A percentile compares a stretch with the other conserved stretches of the same genome.
These are phyloP conservation scores for Arctocebus calabarensis DNA, from an alignment of 2,797 vertebrate species.

Conservation along the genomic window DNA sequence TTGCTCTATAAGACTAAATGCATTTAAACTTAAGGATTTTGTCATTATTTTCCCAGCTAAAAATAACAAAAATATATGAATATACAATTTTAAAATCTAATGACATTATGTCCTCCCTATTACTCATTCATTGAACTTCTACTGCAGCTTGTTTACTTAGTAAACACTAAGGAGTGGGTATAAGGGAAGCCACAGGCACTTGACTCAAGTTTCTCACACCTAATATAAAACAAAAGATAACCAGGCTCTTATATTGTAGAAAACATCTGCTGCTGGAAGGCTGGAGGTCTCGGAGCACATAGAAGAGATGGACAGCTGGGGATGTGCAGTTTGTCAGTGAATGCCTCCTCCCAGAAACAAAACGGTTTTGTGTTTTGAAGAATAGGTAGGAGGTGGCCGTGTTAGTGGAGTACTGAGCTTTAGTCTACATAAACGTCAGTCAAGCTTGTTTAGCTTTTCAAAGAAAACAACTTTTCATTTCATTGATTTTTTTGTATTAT, in stretches of 20 bases:
- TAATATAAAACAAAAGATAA: background rate
- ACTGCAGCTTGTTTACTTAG: background rate
- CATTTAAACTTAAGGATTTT: background rate
- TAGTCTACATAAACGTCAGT: background rate
- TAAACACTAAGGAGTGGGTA: background rate
- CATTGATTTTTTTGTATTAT: too few relatives aligned
- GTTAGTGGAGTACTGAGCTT: background rate
- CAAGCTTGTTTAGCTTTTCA: too few relatives aligned
- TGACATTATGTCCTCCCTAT: background rate
- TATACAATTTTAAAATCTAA: background rate
- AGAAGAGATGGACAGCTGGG: background rate
- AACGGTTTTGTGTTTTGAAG: background rate
- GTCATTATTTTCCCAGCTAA: background rate
- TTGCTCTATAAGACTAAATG: background rate
- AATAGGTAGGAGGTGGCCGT: background rate
- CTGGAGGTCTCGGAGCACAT: too few relatives aligned
- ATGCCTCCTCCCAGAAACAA: background rate
- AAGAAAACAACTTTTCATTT: too few relatives aligned
- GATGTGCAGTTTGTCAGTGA: background rate
- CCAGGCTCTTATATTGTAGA: background rate
- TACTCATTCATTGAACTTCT: background rate
- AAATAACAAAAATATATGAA: background rate
- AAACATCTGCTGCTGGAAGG: accelerated
- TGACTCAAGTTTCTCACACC: background rate
- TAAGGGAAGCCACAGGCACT: background rate